phyloP scores from a whole-genome alignment of 2,797 vertebrate genomes.

The Pseudochirops corinnae region DNA sequence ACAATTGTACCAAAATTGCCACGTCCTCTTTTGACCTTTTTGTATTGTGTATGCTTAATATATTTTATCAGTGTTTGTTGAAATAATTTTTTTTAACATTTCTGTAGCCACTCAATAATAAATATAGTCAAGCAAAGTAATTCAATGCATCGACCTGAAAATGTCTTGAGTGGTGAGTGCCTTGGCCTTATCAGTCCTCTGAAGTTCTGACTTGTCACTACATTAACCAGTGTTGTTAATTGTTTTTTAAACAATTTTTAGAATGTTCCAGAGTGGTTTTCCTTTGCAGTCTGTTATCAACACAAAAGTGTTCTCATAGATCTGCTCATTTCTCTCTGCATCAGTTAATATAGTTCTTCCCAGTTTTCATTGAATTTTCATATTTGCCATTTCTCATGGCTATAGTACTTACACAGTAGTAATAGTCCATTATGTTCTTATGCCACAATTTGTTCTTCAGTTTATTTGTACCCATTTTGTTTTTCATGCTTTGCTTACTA shows the following conservation, averaged over 20 bases:
- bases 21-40: not conserved
- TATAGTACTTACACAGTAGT: not conserved
- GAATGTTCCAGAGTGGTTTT: not conserved
- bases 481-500: not conserved
- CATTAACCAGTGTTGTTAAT: not conserved
- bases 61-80: not conserved
- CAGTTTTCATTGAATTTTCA: not conserved
- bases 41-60: not conserved
- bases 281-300: not conserved
- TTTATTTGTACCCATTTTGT: not conserved
- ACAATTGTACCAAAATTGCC: not conserved
- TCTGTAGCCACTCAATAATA: not conserved
- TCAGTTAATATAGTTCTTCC: not conserved
- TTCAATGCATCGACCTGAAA: not conserved
- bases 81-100: not conserved
- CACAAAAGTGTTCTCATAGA: not conserved
- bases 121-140: not conserved
- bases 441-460: not conserved
- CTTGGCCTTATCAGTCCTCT: not conserved
- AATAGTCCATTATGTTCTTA: not conserved
- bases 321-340: not conserved
- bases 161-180: not conserved
- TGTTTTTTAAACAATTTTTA: not conserved
- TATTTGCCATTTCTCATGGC: not conserved
- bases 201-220: not conserved